Conservation (phyloP, 1,140 invertebrate species). For the Cotesia glomerata region DNA sequence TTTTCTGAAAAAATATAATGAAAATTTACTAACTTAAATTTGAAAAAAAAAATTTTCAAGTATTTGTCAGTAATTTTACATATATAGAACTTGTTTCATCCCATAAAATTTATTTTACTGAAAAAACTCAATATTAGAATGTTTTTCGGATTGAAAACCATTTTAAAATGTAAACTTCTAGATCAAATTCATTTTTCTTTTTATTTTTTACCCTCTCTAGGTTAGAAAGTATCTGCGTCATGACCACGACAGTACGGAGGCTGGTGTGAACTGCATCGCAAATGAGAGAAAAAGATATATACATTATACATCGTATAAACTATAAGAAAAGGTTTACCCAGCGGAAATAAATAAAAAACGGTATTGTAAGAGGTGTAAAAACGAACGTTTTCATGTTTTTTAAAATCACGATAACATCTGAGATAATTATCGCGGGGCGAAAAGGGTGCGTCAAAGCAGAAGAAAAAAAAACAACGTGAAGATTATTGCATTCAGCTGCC, state of each 20-base stretch:
- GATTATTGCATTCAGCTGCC: conserved; percentile 23
- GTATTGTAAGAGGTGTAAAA: not conserved
- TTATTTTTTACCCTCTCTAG: too few relatives aligned
- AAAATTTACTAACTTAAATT: too few relatives aligned
- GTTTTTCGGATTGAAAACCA: too few relatives aligned
- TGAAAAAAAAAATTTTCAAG: too few relatives aligned
- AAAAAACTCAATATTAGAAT: too few relatives aligned
- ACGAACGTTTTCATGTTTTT: conserved; percentile 6
- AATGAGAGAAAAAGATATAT: conserved; percentile 4
- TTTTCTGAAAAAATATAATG: too few relatives aligned
- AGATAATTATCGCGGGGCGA: not conserved
- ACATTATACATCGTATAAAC: not conserved
- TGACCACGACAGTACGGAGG: not conserved
- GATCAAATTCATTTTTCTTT: too few relatives aligned
- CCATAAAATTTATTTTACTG: too few relatives aligned
- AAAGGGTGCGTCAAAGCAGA: not conserved
- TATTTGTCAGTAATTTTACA: too few relatives aligned
- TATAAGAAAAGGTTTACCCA: conserved; percentile 1
- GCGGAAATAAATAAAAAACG: conserved; percentile 13
- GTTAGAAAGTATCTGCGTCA: not conserved
- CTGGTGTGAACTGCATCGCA: conserved; percentile 23
- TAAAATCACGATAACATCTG: conserved; percentile 5
- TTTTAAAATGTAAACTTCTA: too few relatives aligned
- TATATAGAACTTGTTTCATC: too few relatives aligned
- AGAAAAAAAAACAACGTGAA: conserved; percentile 20